Conservation (phyloP, 2,797 vertebrate genomes). For the Rachycentron canadum region DNA sequence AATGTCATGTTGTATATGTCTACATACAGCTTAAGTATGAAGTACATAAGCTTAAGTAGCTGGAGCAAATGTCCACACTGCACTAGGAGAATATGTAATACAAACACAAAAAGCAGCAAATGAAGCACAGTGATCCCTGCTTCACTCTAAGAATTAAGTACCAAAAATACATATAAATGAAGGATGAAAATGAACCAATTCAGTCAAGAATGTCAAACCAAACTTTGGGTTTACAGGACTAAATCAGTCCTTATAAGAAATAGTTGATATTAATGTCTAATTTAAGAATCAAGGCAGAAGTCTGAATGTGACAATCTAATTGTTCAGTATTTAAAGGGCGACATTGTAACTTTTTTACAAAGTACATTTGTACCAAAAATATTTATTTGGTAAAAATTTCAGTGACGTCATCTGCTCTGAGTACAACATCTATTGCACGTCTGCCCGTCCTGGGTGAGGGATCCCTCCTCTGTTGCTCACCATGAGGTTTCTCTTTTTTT, state of each 20-base stretch:
- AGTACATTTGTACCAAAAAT: neutral
- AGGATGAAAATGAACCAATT: neutral
- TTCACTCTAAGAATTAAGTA: neutral
- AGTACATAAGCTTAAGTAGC: neutral
- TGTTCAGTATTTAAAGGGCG: neutral
- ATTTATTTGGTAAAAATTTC: neutral
- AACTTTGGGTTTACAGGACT: neutral
- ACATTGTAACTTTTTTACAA: neutral
- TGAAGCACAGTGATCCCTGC: neutral
- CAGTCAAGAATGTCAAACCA: neutral
- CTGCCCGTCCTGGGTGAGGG: too few relatives aligned
- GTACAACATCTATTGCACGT: too few relatives aligned
- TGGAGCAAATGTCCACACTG: neutral
- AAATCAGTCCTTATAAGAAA: neutral
- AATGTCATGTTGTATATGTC: neutral
- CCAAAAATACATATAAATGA: neutral
- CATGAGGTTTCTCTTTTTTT: too few relatives aligned
- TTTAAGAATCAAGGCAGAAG: neutral
- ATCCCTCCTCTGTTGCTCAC: too few relatives aligned
- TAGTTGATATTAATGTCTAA: too few relatives aligned
- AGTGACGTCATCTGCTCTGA: neutral
- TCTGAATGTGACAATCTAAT: neutral
- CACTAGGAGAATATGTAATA: neutral
- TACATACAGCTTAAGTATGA: neutral
- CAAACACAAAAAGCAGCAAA: neutral